Evolutionary conservation across 2,113 vertebrate species (phyloP).

Genomic region (Cichladusa arquata): DNA sequence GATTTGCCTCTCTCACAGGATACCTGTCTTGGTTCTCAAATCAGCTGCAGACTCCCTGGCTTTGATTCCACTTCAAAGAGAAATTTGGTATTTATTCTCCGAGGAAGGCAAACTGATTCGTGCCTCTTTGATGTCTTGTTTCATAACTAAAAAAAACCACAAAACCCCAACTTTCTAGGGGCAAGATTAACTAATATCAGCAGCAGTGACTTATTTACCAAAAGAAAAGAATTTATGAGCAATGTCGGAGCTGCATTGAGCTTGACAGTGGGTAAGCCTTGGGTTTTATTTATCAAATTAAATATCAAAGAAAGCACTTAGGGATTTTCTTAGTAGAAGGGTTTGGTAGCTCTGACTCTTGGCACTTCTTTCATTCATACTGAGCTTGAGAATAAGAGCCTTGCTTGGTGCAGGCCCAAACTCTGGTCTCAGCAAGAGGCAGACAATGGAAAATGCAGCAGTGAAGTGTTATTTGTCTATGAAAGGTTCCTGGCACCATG

Average conservation of each 20-base stretch:
- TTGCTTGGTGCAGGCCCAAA: not conserved
- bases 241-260: not conserved
- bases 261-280: not conserved
- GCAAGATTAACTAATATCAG: not conserved
- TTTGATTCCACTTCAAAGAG: conserved; percentile 50
- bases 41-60: not conserved
- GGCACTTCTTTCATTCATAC: not conserved
- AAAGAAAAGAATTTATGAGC: not conserved
- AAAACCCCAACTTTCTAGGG: not conserved
- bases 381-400: not conserved
- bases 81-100: not conserved
- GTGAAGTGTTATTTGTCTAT: not conserved
- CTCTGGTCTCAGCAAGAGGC: not conserved
- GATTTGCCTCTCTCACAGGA: not conserved
- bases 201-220: not conserved
- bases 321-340: not conserved
- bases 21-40: not conserved
- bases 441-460: not conserved
- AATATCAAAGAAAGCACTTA: not conserved
- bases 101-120: not conserved
- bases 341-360: not conserved
- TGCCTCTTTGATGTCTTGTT: conserved; percentile 18
- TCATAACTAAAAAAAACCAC: not conserved
- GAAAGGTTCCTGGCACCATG: not conserved
- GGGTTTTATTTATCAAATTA: not conserved